These are phyloP conservation scores for Tetheella fluctuosa DNA, from an alignment of 2,888 invertebrate species.

Conservation along the genomic window DNA sequence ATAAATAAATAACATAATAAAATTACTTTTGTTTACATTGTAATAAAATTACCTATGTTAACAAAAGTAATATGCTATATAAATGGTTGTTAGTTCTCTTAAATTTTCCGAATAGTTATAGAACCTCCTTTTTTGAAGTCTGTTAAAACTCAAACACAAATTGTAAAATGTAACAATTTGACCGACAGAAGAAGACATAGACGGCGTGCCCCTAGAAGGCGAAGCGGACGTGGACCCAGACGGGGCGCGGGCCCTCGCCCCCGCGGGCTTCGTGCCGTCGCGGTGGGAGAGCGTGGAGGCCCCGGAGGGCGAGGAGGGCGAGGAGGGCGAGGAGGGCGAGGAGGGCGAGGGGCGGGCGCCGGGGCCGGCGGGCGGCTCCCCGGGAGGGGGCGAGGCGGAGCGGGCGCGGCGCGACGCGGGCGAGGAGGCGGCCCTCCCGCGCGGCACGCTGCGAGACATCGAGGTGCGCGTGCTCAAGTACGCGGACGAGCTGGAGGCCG, in stretches of 20 bases:
- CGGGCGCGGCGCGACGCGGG: conserved; percentile 33
- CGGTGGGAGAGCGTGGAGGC: conserved; percentile 98
- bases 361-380: conserved; percentile 85
- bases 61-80: too few relatives aligned
- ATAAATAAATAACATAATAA: too few relatives aligned
- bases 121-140: too few relatives aligned
- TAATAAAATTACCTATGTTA: too few relatives aligned
- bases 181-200: conserved; percentile 89
- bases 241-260: conserved; percentile 43
- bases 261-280: conserved; percentile 92
- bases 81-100: too few relatives aligned
- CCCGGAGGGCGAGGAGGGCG: conserved; percentile 86
- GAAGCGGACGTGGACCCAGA: conserved; percentile 81
- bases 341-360: conserved; percentile 47
- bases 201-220: conserved; percentile 87
- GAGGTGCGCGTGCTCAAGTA: conserved; percentile 98
- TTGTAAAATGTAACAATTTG: not conserved
- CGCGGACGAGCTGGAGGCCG: conserved; percentile 97
- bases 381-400: conserved; percentile 95
- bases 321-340: conserved; percentile 58
- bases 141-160: not conserved
- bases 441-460: conserved; percentile 93
- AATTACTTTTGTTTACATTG: too few relatives aligned
- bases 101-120: too few relatives aligned
- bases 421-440: conserved; percentile 83